Evolutionary conservation across 2,797 vertebrate genomes (phyloP), one percentile per base, ranked within the genome.

Genomic region (Coilia nasus): DNA sequence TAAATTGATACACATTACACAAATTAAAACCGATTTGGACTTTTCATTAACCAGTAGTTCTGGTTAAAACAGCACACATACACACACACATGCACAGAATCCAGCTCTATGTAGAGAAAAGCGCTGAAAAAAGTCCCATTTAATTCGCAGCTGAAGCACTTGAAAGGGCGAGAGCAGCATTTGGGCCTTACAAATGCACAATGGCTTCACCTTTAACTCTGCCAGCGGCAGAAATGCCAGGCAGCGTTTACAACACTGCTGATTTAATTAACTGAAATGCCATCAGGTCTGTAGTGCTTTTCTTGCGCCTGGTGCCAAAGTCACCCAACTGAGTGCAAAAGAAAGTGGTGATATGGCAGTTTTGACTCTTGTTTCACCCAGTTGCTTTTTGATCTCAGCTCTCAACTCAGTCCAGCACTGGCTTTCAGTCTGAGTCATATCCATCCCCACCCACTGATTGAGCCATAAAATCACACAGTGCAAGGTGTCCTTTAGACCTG

Each of bases 181-280:
- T 78, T 78, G 41, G 15, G 31, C 31, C 67, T 78, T 31, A 78
- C 31, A 5, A 21, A 78, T 41, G 19, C 31, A 78, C 71, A 78
- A 44, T 78, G 71, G 71, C 17, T 78, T 78, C 71, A 44, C 71
- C 17, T 78, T 78, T 78, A 64, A 78, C 1, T 35, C 71, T 78
- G 71, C 35, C 71, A 44, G 71, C 35, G 7, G 35, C 35, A 44
- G 35, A 44, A 44, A 44, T 1, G 71, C 31, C 71, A 78, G 71
- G 35, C 71, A 78, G 31, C 31, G 41, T 78, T 78, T 78, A 44
- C 71, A 9, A 19, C 71, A 10, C 35, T 12, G 17, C 6, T 78
- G 71, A 44, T 19, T 78, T 44, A 78, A 44, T 78, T 78, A 44
- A 9, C 71, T 44, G 28, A 75, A 75, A 41, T 75, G 67, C 31